phyloP scores from a whole-genome alignment of 2,113 vertebrate species.

The Edolisoma coerulescens region DNA sequence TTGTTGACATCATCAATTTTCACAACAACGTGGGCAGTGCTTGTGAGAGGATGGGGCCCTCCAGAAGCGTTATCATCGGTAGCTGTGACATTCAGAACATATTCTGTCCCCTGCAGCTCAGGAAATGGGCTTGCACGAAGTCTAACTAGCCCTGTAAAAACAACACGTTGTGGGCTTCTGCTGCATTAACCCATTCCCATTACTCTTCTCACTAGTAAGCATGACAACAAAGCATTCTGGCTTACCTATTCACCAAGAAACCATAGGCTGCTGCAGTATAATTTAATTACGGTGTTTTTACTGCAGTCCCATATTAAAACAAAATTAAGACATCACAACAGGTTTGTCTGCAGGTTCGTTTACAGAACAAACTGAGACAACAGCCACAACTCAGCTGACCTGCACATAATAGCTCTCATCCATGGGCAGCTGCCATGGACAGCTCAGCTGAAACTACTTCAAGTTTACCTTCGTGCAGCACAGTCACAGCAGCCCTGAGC shows the following conservation, averaged over 20 bases:
- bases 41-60: conserved; percentile 77
- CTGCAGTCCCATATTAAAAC: background rate
- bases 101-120: conserved; percentile 82
- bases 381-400: background rate
- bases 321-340: background rate
- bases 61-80: conserved; percentile 84
- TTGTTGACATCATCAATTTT: conserved; percentile 87
- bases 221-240: background rate
- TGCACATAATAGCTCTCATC: background rate
- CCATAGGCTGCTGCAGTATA: background rate
- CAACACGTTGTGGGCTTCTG: background rate
- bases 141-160: conserved; percentile 80
- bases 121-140: conserved; percentile 82
- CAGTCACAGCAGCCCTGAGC: background rate
- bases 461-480: background rate
- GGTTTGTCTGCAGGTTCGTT: background rate
- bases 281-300: background rate
- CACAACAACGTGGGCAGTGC: conserved; percentile 82
- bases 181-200: background rate
- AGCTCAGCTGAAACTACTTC: background rate
- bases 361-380: background rate
- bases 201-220: background rate
- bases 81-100: conserved; percentile 83
- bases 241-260: background rate
- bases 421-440: background rate